Evolutionary conservation across 2,888 invertebrate species (phyloP), one percentile per base, ranked within the genome.

Genomic region (Andricus curvator): DNA sequence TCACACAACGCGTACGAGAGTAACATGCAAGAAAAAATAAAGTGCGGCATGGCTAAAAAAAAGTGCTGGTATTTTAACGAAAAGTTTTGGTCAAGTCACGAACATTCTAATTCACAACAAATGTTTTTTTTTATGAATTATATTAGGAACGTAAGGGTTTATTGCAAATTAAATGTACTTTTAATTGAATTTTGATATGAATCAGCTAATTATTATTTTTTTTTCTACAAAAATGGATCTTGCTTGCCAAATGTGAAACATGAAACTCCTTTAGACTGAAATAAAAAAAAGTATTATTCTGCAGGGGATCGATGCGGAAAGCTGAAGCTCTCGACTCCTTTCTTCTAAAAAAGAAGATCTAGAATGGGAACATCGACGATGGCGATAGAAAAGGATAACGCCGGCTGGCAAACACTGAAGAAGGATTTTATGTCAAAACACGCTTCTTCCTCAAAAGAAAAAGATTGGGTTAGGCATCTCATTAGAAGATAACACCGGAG

Each of bases 391-490:
- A 70, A 70, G 51, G 70, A 70, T 70, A 70, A 70, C 70, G 70
- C 51, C 33, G 51, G 33, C 29, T 74, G 51, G 56, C 70, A 74
- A 74, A 74, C 56, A 74, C 25, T 33, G 56, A n/a, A 41, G 66
- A 56, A 74, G 51, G 29, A 74, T 74, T 74, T 74, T 51, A 51
- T 48, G 70, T 74, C 70, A 74, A 62, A 74, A 74, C 56, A 74
- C 29, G 51, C 33, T 56, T 56, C n/a, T 74, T 51, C 33, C 20
- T 33, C 70, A 74, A 74, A 56, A 74, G 51, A 74, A 74, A 68
- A 74, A 51, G 51, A 74, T 56, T 56, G 56, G 48, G 70, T 74
- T 74, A 74, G 70, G 56, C 70, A 74, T 74, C 48, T 74, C 70
- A 74, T 74, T 74, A 74, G 70, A 56, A 29, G 70, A 29, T 13